phyloP scores from a whole-genome alignment of 2,113 vertebrate genomes.

The Nesogale talazaci region DNA sequence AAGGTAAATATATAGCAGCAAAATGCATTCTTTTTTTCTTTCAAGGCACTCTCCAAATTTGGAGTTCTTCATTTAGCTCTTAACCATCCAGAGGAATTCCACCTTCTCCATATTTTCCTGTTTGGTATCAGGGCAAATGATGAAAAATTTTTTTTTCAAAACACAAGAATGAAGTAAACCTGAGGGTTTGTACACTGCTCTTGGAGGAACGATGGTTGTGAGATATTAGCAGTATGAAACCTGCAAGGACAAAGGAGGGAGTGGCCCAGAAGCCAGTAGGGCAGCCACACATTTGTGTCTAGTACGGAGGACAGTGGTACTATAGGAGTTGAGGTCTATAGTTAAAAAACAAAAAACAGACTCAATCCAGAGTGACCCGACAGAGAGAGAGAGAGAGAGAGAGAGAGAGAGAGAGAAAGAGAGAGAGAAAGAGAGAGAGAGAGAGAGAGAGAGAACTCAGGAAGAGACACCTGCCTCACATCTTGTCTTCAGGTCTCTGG shows the following conservation, averaged over 20 bases:
- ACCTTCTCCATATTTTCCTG: constrained; percentile 1
- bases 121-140: neutral
- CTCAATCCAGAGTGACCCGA: neutral
- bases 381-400: too few relatives aligned
- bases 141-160: neutral
- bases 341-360: neutral
- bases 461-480: neutral
- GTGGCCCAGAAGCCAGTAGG: neutral
- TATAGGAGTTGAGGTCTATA: neutral
- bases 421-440: too few relatives aligned
- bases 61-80: constrained; percentile 36
- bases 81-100: neutral
- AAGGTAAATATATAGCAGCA: constrained; percentile 71
- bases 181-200: neutral
- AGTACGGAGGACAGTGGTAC: neutral
- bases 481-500: neutral
- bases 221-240: neutral
- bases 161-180: neutral
- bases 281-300: neutral
- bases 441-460: neutral
- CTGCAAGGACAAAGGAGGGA: neutral
- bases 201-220: neutral
- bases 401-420: too few relatives aligned
- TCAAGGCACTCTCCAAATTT: constrained; percentile 1
- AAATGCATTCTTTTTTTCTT: neutral